Base-by-base conservation (phyloP, 2,888 invertebrate genomes). In the Parnassius mnemosyne region DNA sequence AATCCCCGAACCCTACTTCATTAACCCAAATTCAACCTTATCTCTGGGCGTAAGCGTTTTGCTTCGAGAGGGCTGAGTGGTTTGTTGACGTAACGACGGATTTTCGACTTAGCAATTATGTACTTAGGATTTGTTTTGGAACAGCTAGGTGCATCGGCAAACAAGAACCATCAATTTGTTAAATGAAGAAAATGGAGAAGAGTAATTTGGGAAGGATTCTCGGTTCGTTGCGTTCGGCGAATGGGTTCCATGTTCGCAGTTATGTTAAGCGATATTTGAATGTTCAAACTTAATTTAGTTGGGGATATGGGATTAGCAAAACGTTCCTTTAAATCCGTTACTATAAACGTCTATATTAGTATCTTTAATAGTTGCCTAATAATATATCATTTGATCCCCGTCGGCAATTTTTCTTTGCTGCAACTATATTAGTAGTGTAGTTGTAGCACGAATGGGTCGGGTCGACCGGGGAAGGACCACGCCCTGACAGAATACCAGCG, bases 181-280 rank as follows among this genome's bases (percentile, higher is more conserved):
- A 90, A 89, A 89, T 89, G 88, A 89, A 90, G 90, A 87, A 88
- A 87, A 85, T 84, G 82, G 82, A 81, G 82, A 84, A 81, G 83
- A 83, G 86, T 84, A 87, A 87, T 87, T 88, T 84, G 82, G 74
- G 77, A 74, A 77, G 79, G 79, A 79, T 80, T 75, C 78, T 72
- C 77, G 84, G 78, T 79, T 74, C 76, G 80, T 68, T 81, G 83
- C 68, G 68, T 76, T 73, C 63, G 61, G 64, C 69, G 76, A 72
- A 79, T 74, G 76, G 74, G 72, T 70, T 57, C 65, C 77, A 72
- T 80, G 82, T 83, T 83, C 77, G 72, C 83, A 80, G 77, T 74
- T 74, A 74, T 78, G 79, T 81, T 75, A 74, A 71, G 70, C 68
- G 74, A 71, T 72, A 73, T 70, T 69, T 70, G 68, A 68, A 67